Percentiles rank a stretch among this genome's conserved stretches.
Evolutionary conservation across 2,113 vertebrate genomes (phyloP).

Genomic region (Syngnathus floridae): DNA sequence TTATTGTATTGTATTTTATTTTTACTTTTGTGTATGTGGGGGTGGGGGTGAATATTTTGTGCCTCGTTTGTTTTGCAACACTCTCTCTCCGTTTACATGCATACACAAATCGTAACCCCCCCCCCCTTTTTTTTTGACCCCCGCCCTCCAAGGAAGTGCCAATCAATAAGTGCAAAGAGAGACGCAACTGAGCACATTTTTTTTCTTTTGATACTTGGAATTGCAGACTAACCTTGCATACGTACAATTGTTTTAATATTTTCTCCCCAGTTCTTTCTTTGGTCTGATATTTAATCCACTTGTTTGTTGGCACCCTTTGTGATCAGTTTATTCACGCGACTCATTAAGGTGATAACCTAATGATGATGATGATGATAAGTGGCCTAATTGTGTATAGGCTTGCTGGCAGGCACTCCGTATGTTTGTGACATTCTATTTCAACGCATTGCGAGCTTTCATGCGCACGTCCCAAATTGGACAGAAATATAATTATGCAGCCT

Average conservation of each 20-base stretch:
- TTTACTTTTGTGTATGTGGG: not conserved
- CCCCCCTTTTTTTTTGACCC: not conserved
- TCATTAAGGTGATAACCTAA: not conserved
- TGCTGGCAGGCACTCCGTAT: not conserved
- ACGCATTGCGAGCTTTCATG: not conserved
- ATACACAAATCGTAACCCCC: not conserved
- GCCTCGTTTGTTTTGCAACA: not conserved
- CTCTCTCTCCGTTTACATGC: not conserved
- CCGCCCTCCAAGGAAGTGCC: conserved; percentile 65
- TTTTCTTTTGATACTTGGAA: conserved; percentile 29
- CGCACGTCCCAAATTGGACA: not conserved
- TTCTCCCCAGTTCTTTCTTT: conserved; percentile 48
- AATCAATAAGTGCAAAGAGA: conserved; percentile 70
- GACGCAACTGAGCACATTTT: conserved; percentile 27
- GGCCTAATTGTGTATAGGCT: not conserved
- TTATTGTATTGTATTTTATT: not conserved
- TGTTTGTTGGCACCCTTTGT: not conserved
- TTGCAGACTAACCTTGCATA: conserved; percentile 24
- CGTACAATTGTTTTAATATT: conserved; percentile 13
- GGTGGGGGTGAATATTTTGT: not conserved
- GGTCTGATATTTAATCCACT: not conserved
- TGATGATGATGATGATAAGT: not conserved
- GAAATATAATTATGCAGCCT: not conserved
- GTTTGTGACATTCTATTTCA: not conserved
- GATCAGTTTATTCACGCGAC: not conserved